Evolutionary conservation across 2,888 invertebrate genomes (phyloP).

Genomic region (Plagodis dolabraria): DNA sequence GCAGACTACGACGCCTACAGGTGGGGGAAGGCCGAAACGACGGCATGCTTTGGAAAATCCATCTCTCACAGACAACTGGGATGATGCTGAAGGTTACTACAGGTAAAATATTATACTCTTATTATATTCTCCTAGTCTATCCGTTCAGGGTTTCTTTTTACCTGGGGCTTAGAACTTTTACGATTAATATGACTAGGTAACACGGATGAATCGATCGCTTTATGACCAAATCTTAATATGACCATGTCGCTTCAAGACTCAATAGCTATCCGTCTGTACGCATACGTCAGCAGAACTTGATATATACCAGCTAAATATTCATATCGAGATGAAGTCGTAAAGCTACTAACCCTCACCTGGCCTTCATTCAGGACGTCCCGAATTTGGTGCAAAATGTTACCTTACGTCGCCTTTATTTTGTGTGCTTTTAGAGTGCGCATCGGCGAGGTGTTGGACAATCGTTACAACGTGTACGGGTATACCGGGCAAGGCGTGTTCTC

Average conservation of each 20-base stretch:
- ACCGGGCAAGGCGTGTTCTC: conserved; percentile 99
- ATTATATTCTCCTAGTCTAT: no score
- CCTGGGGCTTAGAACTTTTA: background rate
- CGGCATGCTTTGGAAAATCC: conserved; percentile 83
- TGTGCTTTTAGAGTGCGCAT: conserved; percentile 89
- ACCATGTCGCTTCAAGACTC: no score
- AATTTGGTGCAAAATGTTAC: no score
- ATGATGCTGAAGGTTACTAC: conserved; percentile 99
- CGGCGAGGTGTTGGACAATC: conserved; percentile 95
- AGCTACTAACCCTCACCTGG: no score
- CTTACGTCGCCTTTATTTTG: background rate
- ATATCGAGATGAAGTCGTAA: no score
- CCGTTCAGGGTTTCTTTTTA: background rate
- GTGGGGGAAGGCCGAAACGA: conserved; percentile 55
- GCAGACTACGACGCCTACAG: conserved; percentile 55
- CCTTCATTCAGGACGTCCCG: no score
- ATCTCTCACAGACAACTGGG: conserved; percentile 99
- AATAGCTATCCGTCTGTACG: no score
- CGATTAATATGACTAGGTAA: no score
- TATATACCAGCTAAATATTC: no score
- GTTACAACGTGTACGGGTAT: conserved; percentile 98
- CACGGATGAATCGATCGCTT: no score
- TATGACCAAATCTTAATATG: no score
- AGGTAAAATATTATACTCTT: conserved; percentile 67
- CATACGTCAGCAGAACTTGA: no score